A percentile compares a stretch with the other conserved stretches of the same genome.
Conservation (phyloP, 2,113 vertebrate genomes). For the Otolemur garnettii region DNA sequence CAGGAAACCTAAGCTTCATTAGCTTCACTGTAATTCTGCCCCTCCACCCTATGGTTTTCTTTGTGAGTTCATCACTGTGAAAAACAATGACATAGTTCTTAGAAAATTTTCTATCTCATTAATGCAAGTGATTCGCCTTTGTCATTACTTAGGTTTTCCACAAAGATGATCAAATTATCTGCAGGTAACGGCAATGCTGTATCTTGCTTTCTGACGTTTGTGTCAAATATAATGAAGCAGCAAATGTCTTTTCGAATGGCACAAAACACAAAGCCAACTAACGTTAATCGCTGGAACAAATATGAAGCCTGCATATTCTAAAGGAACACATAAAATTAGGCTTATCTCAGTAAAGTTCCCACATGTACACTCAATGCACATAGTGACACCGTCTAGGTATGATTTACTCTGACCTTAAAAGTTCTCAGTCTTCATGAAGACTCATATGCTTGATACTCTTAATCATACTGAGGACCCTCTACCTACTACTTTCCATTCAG, state of each 20-base stretch:
- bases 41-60: neutral
- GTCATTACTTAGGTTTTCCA: neutral
- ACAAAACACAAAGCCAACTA: neutral
- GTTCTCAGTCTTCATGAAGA: neutral
- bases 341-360: neutral
- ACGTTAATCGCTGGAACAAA: neutral
- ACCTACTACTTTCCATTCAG: neutral
- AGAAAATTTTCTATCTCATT: neutral
- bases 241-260: neutral
- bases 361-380: accelerated
- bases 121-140: neutral
- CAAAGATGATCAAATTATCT: neutral
- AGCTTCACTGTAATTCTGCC: neutral
- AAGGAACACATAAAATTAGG: neutral
- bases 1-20: neutral
- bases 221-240: neutral
- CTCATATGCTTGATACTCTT: neutral
- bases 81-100: neutral
- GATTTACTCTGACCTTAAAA: neutral
- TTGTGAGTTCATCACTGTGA: neutral
- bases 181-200: neutral
- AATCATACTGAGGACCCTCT: neutral
- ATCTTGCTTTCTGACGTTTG: neutral
- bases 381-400: neutral
- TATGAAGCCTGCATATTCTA: neutral